A percentile compares a stretch with the other conserved stretches of the same genome.
Conservation (phyloP, 2,888 invertebrate genomes). For the Agrilus mali region DNA sequence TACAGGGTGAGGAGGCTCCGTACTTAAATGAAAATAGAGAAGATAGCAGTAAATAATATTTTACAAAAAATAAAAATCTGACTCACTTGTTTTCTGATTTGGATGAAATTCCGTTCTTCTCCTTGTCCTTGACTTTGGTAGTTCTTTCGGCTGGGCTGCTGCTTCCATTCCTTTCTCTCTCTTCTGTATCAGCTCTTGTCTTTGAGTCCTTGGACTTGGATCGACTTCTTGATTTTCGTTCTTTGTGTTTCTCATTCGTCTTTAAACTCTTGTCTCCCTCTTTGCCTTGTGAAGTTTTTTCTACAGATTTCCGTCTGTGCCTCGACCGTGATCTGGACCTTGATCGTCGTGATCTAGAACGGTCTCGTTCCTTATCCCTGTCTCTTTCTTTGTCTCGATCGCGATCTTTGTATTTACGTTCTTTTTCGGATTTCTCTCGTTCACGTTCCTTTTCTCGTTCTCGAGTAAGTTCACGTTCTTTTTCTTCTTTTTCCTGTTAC, state of each 20-base stretch:
- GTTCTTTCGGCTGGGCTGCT: slow-evolving; percentile 24
- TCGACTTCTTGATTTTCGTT: slow-evolving; percentile 18
- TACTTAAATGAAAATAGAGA: slow-evolving; percentile 12
- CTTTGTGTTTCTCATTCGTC: slow-evolving; percentile 18
- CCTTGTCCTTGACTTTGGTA: slow-evolving; percentile 21
- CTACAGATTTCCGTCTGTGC: slow-evolving; percentile 17
- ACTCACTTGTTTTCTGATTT: slow-evolving; percentile 18
- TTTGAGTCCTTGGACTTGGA: slow-evolving; percentile 20
- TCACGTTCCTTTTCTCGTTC: slow-evolving; percentile 34
- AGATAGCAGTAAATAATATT: neutral
- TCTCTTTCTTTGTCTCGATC: slow-evolving; percentile 26
- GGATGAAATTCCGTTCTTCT: slow-evolving; percentile 23
- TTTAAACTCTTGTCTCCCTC: slow-evolving; percentile 14
- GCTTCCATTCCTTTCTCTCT: slow-evolving; percentile 31
- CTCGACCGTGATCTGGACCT: slow-evolving; percentile 24
- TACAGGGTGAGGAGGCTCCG: slow-evolving; percentile 38
- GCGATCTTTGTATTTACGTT: slow-evolving; percentile 36
- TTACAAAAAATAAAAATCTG: neutral
- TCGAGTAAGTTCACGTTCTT: slow-evolving; percentile 33
- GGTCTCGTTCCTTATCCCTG: slow-evolving; percentile 20
- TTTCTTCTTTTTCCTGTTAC: slow-evolving; percentile 61
- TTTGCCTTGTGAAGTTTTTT: slow-evolving; percentile 15
- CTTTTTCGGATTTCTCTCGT: slow-evolving; percentile 30
- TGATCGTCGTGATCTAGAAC: slow-evolving; percentile 19
- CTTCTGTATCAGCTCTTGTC: slow-evolving; percentile 17